These are phyloP conservation scores for Lasioglossum lativentre DNA, from an alignment of 2,888 invertebrate genomes.

Conservation along the genomic window DNA sequence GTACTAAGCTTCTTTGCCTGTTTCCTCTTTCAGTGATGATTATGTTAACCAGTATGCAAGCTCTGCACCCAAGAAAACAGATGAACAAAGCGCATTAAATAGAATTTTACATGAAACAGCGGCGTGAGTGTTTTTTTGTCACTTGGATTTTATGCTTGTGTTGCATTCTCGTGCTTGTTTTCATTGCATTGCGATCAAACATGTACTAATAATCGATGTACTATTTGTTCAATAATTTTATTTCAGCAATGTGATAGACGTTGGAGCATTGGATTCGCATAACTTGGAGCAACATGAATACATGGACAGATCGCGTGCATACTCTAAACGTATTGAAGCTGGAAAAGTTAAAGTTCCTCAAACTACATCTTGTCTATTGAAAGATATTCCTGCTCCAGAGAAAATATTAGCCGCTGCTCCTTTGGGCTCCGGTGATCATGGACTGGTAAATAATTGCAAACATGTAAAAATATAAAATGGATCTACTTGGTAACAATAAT, in stretches of 20 bases:
- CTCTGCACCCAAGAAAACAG: conserved; percentile 91
- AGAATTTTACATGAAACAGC: conserved; percentile 96
- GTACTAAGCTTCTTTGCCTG: conserved; percentile 34
- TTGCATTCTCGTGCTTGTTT: conserved; percentile 42
- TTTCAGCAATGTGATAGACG: conserved; percentile 95
- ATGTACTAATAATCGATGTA: background rate
- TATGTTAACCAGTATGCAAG: conserved; percentile 87
- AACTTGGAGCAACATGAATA: conserved; percentile 95
- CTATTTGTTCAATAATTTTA: background rate
- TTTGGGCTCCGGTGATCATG: conserved; percentile 87
- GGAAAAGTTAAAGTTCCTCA: conserved; percentile 84
- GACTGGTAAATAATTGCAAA: conserved; percentile 87
- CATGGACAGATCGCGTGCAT: conserved; percentile 87
- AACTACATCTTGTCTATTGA: conserved; percentile 86
- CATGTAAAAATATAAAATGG: background rate
- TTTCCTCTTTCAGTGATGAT: conserved; percentile 86
- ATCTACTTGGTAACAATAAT: conserved; percentile 4
- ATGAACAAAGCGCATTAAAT: conserved; percentile 96
- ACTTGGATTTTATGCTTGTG: conserved; percentile 54
- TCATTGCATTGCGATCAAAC: background rate
- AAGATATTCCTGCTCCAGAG: conserved; percentile 92
- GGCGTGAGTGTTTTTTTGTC: conserved; percentile 87
- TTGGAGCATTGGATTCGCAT: conserved; percentile 95
- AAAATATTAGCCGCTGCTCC: conserved; percentile 88
- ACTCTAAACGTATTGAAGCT: conserved; percentile 83